Evolutionary conservation across 2,797 vertebrate genomes (phyloP), one percentile per base, ranked within the genome.

Genomic region (Ambastaia sidthimunki): DNA sequence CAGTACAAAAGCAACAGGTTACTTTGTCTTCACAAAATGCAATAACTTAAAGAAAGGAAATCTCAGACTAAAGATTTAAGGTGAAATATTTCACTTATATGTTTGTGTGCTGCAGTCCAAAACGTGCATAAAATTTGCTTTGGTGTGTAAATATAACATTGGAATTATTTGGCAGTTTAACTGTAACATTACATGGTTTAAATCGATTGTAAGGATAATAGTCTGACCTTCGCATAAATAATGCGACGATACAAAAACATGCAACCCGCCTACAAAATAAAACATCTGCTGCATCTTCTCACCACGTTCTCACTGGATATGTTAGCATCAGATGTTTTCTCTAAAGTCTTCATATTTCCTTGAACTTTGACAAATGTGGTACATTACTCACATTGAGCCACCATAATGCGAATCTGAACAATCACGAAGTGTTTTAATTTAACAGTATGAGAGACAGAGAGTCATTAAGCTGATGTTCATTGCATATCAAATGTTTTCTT

Each of bases 151-250:
- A 34, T 65, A 4, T n/a, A 65, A 65, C 16, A 1, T 31, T 62
- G 59, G 25, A 62, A 28, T 31, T 16, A 62, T 18, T 65, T 19
- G 3, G 18, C 62, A 65, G 34, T 65, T 65, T 37, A 65, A 37
- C 62, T 65, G 31, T 31, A 65, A 37, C 34, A 65, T 65, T 65
- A 37, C 62, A 65, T 11, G 34, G 18, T n/a, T 65, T 65, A 34
- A 65, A 65, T 65, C 31, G 34, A 65, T 37, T 37, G 31, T 19
- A 37, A n/a, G 10, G n/a, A 65, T 37, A 16, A 65, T 37, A 37
- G 62, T 65, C 23, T 65, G 62, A 65, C 62, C 62, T 37, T 31
- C 3, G 31, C 31, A 37, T 1, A 37, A n/a, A 18, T 65, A 31
- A 65, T n/a, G 60, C 16, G 28, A 63, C 7, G 3, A 63, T 37